Evolutionary conservation across 2,113 vertebrate species (phyloP), one percentile per base, ranked within the genome.

Genomic region (Peromyscus californicus): DNA sequence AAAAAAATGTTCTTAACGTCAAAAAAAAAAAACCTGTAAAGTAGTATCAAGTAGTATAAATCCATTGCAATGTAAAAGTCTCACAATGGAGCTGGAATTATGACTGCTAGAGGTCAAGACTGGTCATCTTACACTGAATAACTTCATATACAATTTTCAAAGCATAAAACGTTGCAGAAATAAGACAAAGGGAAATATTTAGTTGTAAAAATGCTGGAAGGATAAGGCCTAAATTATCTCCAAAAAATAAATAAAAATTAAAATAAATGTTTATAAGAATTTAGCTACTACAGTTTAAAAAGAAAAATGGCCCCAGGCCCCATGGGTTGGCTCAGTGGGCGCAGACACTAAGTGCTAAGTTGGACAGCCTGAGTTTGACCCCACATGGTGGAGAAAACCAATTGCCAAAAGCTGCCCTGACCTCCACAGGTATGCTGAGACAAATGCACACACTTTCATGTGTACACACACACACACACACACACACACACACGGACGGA

Each of bases 41-140:
- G 21, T 54, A 93, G n/a, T 48, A 93, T 36, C 92, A 89, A 90
- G 21, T 48, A 93, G n/a, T 48, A 93, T 22, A 95, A 96, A 93
- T 67, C n/a, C 42, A 93, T 4, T 67, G 11, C 3, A 90, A 89
- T 9, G 90, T 29, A 15, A 95, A 92, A 93, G 51, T 85, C 15
- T 92, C 78, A 70, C 33, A 54, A 80, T 80, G 51, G 39, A 21
- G 10, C 48, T 78, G 10, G 4, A 95, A 97, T 95, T 95, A 67
- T 59, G 94, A 63, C 48, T 90, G 54, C 29, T 94, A 17, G 65
- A 95, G 39, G 89, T 19, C 29, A 92, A 93, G 33, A 82, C 7
- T 42, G 45, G 26, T 90, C 54, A 94, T 82, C 31, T 82, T 65
- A 82, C 7, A 19, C 15, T 92, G 57, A 89, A 76, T n/a, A 93